A percentile compares a stretch with the other conserved stretches of the same genome.
Evolutionary conservation across 2,113 vertebrate species (phyloP).

Genomic region (Onychostoma macrolepis): DNA sequence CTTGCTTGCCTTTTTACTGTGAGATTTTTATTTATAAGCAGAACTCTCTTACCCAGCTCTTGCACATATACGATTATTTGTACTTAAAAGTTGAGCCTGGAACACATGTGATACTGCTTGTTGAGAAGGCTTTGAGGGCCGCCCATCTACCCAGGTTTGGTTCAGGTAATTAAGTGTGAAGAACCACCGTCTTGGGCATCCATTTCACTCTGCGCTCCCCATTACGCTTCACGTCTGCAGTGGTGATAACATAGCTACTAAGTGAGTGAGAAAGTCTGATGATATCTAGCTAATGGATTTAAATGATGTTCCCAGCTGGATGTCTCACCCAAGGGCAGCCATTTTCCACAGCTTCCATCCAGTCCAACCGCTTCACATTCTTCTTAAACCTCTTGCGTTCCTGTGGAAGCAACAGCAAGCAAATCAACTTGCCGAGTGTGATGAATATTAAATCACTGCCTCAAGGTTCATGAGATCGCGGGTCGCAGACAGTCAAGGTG

Average conservation of each 20-base stretch:
- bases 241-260: constrained; percentile 34
- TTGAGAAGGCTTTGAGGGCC: constrained; percentile 2
- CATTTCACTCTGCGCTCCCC: not conserved
- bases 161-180: constrained; percentile 6
- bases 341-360: constrained; percentile 21
- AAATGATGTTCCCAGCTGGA: constrained; percentile 36
- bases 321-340: constrained; percentile 28
- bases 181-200: not conserved
- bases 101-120: not conserved
- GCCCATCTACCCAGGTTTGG: not conserved
- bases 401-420: constrained; percentile 43
- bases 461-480: constrained; percentile 45
- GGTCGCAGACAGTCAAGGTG: constrained; percentile 39
- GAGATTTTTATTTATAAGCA: not conserved
- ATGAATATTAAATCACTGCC: constrained; percentile 60
- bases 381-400: constrained; percentile 41
- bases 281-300: constrained; percentile 37
- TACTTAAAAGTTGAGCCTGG: constrained; percentile 2
- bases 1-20: not conserved
- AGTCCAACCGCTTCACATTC: constrained; percentile 14
- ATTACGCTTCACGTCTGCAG: constrained; percentile 17
- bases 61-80: not conserved
- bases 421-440: constrained; percentile 47
- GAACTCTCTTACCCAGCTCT: not conserved
- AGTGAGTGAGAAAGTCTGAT: constrained; percentile 37